Evolutionary conservation across 2,113 vertebrate species (phyloP).

Genomic region (Recurvirostra avosetta): DNA sequence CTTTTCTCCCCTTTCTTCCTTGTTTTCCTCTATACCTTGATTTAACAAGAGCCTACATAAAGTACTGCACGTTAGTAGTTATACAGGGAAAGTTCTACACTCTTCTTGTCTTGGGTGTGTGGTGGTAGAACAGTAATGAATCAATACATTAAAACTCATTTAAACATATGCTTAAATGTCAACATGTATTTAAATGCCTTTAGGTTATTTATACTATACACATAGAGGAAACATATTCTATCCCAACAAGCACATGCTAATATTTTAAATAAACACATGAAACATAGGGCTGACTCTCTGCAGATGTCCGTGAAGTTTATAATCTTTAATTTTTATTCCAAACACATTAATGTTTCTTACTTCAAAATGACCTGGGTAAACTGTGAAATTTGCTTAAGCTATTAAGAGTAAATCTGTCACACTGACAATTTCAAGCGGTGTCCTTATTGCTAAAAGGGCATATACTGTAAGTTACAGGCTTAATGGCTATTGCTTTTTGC

Average conservation of each 20-base stretch:
- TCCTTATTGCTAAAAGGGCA: conserved; percentile 59
- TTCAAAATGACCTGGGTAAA: conserved; percentile 61
- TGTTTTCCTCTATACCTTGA: neutral
- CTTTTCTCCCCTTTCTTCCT: neutral
- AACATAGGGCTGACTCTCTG: conserved; percentile 21
- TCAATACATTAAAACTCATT: neutral
- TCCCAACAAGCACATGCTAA: neutral
- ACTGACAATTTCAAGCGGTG: conserved; percentile 49
- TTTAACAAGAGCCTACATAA: neutral
- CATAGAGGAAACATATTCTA: neutral
- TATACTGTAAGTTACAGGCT: conserved; percentile 47
- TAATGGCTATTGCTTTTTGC: conserved; percentile 57
- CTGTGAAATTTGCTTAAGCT: conserved; percentile 67
- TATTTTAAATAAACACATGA: conserved; percentile 44
- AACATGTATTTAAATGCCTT: conserved; percentile 31
- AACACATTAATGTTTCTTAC: conserved; percentile 61
- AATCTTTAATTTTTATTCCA: conserved; percentile 62
- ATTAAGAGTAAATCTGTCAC: conserved; percentile 61
- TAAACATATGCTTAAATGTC: conserved; percentile 34
- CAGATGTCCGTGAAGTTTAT: conserved; percentile 53
- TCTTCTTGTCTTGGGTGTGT: neutral
- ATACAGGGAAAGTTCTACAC: neutral
- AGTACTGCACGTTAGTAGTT: neutral
- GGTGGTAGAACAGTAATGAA: neutral
- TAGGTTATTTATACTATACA: conserved; percentile 20